Conservation (phyloP, 2,113 vertebrate genomes). For the Uropsilus gracilis region DNA sequence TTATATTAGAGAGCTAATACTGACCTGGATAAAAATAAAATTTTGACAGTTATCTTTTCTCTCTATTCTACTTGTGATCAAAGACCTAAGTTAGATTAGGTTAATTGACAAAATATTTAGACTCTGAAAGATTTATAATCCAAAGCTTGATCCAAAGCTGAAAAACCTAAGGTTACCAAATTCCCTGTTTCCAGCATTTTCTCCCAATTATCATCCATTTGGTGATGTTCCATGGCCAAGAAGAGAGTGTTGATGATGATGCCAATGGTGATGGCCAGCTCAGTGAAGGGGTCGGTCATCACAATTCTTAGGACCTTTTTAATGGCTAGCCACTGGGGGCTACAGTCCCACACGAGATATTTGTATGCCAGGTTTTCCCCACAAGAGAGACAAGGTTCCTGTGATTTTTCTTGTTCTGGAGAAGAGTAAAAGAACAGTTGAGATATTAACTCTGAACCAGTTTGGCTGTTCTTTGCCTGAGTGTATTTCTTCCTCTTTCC, state of each 20-base stretch:
- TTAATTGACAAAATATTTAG: neutral
- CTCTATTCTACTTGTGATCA: neutral
- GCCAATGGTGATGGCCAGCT: constrained; percentile 93
- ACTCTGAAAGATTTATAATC: neutral
- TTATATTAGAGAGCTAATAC: neutral
- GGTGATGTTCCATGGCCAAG: constrained; percentile 93
- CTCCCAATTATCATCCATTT: constrained; percentile 80
- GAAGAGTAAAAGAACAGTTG: neutral
- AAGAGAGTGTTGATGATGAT: constrained; percentile 95
- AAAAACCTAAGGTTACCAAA: constrained; percentile 84
- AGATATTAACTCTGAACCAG: neutral
- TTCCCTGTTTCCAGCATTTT: constrained; percentile 88
- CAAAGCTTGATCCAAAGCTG: neutral
- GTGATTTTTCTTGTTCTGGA: constrained; percentile 92
- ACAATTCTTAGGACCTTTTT: constrained; percentile 89
- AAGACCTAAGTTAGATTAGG: neutral
- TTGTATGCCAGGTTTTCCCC: constrained; percentile 88
- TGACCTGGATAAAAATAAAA: neutral
- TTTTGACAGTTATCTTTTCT: neutral
- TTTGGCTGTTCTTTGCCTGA: neutral
- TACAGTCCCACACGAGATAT: constrained; percentile 94
- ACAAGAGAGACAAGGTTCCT: constrained; percentile 89
- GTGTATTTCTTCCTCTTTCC: neutral
- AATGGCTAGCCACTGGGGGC: constrained; percentile 89
- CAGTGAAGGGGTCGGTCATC: constrained; percentile 94